Base-by-base conservation (phyloP, 2,888 invertebrate genomes). In the Drosophila formosana region DNA sequence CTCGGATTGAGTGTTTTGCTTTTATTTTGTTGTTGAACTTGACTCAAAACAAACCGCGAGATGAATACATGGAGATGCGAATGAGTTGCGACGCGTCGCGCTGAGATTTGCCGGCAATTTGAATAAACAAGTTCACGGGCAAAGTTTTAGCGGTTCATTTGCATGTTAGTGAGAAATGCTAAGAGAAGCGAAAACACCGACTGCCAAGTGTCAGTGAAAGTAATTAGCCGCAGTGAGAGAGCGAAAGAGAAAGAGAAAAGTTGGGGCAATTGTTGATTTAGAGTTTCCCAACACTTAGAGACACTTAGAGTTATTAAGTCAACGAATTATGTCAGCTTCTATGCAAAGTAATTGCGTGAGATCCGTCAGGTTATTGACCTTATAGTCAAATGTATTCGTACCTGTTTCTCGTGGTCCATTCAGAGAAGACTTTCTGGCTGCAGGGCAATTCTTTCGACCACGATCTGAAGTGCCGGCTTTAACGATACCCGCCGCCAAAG, bases 121-220 rank as follows among this genome's bases (percentile, higher is more conserved):
- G 78, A 81, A 83, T 83, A 83, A 85, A 78, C 82, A 83, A 83
- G 83, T 80, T 82, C 80, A 85, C 70, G 82, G 82, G 65, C 81
- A 80, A 85, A 85, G 75, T 81, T 81, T 73, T 28, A 53, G 67
- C 62, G 60, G 55, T 66, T 66, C 57, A 81, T 85, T 85, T 79
- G 82, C 82, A 83, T 85, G 47, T 73, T 68, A 65, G 51, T 62
- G 74, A 65, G 65, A 71, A 67, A 58, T 53, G 72, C 46, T 51
- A 47, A 47, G 62, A 68, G 51, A 49, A 61, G 50, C 37, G 60
- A 58, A 41, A 41, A 13, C 25, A 46, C 25, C 37, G 45, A 52
- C 30, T 64, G 50, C 18, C 8, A 66, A 18, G 3, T 43, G 13
- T 11, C 18, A 32, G 85, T 81, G 85, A 83, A 83, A 83, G 83